These are phyloP conservation scores for Euphydryas editha DNA, from an alignment of 2,888 invertebrate species.

Conservation along the genomic window DNA sequence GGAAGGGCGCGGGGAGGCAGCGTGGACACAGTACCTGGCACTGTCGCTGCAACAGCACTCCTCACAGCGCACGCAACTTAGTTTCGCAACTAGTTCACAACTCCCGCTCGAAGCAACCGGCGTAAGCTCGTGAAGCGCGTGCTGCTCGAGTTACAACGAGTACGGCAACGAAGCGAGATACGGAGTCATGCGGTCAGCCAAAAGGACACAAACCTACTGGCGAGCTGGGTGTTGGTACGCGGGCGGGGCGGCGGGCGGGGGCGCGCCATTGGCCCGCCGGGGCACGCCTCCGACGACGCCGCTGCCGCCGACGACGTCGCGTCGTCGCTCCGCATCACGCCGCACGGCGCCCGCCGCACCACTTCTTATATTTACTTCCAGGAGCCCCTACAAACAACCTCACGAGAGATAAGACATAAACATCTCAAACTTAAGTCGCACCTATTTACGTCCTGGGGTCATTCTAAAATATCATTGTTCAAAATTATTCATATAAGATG, in stretches of 20 bases:
- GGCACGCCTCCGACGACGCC: conserved; percentile 72
- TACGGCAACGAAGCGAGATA: conserved; percentile 82
- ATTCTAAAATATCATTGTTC: neutral
- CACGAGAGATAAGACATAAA: conserved; percentile 2
- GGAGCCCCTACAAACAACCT: conserved; percentile 7
- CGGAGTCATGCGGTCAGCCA: conserved; percentile 85
- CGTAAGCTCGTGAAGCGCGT: conserved; percentile 78
- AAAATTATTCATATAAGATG: neutral
- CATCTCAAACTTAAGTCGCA: conserved; percentile 2
- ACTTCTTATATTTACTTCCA: conserved; percentile 50
- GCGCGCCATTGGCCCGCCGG: conserved; percentile 77
- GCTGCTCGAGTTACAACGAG: conserved; percentile 75
- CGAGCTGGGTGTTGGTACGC: conserved; percentile 71
- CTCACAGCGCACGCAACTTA: conserved; percentile 59
- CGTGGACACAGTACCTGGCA: conserved; percentile 72
- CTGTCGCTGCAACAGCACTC: conserved; percentile 70
- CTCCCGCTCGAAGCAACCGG: conserved; percentile 66
- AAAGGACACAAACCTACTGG: conserved; percentile 85
- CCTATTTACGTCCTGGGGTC: neutral
- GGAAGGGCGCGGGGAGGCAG: conserved; percentile 48
- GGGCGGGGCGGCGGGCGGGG: conserved; percentile 65
- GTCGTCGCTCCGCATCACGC: conserved; percentile 47
- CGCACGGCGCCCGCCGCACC: conserved; percentile 45
- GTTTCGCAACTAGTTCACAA: conserved; percentile 70
- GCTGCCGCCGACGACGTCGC: conserved; percentile 51